Evolutionary conservation across 2,113 vertebrate species (phyloP), one percentile per base, ranked within the genome.

Genomic region (Tor tambroides): DNA sequence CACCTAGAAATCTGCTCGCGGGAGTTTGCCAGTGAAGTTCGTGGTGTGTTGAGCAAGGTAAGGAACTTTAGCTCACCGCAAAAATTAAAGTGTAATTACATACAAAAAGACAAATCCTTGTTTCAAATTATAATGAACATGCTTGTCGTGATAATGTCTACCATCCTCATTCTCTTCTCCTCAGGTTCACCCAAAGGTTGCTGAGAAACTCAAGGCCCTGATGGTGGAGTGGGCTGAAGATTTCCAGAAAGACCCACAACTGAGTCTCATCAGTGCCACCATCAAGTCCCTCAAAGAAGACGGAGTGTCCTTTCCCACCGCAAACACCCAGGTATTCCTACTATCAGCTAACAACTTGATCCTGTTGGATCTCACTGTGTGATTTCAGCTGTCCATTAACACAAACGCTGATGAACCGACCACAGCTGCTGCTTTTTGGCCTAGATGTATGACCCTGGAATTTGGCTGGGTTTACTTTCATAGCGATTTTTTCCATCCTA

Each of bases 211-310:
- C 2, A 99, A 99, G 94, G 92, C 94, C 11, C 93, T 99, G 54
- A 96, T 99, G 97, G 95, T 97, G 83, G 97, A 99, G 91, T 99
- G 98, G 98, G 94, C 96, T 0, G 98, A 99, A 38, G 95, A 95
- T 35, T 99, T 99, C 93, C 97, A 98, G 94, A 98, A 98, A 67
- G 97, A 99, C 32, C 96, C 98, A 0, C 98, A 99, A n/a, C 97
- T 98, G 80, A 99, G 98, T 85, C 94, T 99, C 5, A 95, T 99
- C 89, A 91, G 96, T 43, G 97, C 98, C 90, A 99, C 98, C 85
- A 97, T 99, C 92, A 99, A 98, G 88, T 94, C 96, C 86, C 94
- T 99, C 35, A 99, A 97, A 91, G 98, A 99, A 82, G 98, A 99
- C 38, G 98, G 98, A n/a, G 88, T 98, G 56, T 93, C 89, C 17